These are phyloP conservation scores for Agrenia bidenticulata DNA, from an alignment of 2,888 invertebrate genomes.

Conservation along the genomic window DNA sequence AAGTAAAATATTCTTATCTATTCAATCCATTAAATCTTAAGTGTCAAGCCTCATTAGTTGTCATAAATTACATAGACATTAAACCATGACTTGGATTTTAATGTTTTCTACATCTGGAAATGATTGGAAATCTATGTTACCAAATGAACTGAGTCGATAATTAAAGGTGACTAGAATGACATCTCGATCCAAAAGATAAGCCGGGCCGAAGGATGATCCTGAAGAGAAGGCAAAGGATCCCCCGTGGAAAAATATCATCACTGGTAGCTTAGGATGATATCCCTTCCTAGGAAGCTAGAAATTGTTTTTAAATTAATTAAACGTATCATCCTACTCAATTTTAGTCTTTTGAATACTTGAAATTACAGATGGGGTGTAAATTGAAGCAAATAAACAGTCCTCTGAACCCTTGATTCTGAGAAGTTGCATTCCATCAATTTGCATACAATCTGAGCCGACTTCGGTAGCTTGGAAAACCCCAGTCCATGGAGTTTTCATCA, in stretches of 20 bases:
- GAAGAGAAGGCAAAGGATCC: slow-evolving; percentile 37
- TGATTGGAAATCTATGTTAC: neutral
- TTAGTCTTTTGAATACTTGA: no score
- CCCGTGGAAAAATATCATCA: slow-evolving; percentile 39
- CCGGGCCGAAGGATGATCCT: slow-evolving; percentile 37
- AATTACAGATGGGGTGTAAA: slow-evolving; percentile 42
- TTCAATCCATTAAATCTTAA: no score
- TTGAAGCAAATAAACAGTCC: slow-evolving; percentile 40
- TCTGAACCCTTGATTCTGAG: slow-evolving; percentile 28
- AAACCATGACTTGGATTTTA: no score
- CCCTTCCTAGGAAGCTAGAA: slow-evolving; percentile 4
- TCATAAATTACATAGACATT: no score
- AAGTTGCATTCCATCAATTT: slow-evolving; percentile 58
- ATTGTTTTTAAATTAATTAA: neutral
- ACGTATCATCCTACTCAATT: no score
- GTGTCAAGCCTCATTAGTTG: no score
- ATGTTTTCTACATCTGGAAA: no score
- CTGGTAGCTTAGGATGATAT: slow-evolving; percentile 25
- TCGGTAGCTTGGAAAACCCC: slow-evolving; percentile 78
- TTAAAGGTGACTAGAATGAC: slow-evolving; percentile 44
- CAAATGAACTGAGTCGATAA: slow-evolving; percentile 31
- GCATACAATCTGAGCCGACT: slow-evolving; percentile 82
- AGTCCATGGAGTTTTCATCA: slow-evolving; percentile 84
- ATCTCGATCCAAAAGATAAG: slow-evolving; percentile 38
- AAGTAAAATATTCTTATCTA: no score